Evolutionary conservation across 2,797 vertebrate species (phyloP).

Genomic region (Manis crassicaudata): DNA sequence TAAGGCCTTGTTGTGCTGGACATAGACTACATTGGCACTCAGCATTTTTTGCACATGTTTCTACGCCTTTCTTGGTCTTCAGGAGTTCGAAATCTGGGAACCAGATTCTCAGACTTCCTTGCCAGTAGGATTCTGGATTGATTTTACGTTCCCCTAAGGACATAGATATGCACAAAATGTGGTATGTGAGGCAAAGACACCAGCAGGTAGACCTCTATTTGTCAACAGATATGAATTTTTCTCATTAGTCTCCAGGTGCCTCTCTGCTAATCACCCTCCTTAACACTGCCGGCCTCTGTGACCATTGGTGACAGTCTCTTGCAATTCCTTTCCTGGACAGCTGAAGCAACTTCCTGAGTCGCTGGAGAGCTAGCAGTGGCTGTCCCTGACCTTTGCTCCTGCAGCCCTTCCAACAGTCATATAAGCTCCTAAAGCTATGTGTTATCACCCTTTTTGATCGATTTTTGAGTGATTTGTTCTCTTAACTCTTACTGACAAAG

Average conservation of each 20-base stretch:
- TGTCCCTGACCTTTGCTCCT: neutral
- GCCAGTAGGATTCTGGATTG: neutral
- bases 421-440: neutral
- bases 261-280: neutral
- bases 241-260: neutral
- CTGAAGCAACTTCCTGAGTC: slow-evolving; percentile 6
- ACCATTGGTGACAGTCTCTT: neutral
- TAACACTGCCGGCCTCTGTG: neutral
- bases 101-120: neutral
- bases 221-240: neutral
- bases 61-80: neutral
- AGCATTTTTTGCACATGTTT: neutral
- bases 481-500: neutral
- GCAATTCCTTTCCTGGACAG: neutral
- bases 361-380: neutral
- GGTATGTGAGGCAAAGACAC: neutral
- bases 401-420: neutral
- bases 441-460: neutral
- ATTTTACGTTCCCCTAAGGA: neutral
- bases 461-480: neutral
- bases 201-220: neutral
- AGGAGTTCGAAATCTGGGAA: neutral
- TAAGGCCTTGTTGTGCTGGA: neutral
- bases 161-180: neutral
- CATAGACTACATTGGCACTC: neutral